Evolutionary conservation across 2,888 invertebrate species (phyloP).

Genomic region (Gibbula magus): DNA sequence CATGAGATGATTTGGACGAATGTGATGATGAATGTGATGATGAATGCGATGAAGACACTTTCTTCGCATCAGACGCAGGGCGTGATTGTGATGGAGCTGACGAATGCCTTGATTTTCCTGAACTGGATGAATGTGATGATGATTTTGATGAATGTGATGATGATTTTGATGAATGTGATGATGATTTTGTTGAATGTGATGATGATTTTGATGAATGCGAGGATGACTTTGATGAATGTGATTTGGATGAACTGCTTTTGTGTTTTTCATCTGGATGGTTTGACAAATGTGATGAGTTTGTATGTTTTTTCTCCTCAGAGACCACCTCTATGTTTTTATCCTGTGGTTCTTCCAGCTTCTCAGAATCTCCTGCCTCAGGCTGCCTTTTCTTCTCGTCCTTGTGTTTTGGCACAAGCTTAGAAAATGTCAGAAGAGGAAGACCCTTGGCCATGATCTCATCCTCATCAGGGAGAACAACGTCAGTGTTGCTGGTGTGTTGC

Average conservation of each 20-base stretch:
- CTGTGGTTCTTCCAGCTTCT: neutral
- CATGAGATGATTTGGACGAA: no score
- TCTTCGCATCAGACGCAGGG: neutral
- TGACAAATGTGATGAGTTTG: neutral
- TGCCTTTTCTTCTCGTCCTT: neutral
- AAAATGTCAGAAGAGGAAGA: slow-evolving; percentile 47
- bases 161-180: neutral
- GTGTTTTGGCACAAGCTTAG: slow-evolving; percentile 36
- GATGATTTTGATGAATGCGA: neutral
- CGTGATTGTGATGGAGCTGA: neutral
- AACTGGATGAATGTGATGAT: neutral
- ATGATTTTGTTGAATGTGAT: neutral
- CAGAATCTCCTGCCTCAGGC: neutral
- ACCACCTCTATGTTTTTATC: neutral
- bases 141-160: neutral
- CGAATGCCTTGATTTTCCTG: neutral
- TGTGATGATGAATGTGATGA: neutral
- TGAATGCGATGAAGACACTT: neutral
- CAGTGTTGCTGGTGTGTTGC: slow-evolving; percentile 27
- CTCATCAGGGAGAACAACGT: slow-evolving; percentile 54
- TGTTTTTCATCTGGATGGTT: neutral
- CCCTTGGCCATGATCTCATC: slow-evolving; percentile 51
- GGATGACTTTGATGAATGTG: neutral
- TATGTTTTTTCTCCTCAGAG: neutral
- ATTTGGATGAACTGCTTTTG: neutral